phyloP scores from a whole-genome alignment of 2,797 vertebrate species.

The Tokudaia tokunoshimensis region DNA sequence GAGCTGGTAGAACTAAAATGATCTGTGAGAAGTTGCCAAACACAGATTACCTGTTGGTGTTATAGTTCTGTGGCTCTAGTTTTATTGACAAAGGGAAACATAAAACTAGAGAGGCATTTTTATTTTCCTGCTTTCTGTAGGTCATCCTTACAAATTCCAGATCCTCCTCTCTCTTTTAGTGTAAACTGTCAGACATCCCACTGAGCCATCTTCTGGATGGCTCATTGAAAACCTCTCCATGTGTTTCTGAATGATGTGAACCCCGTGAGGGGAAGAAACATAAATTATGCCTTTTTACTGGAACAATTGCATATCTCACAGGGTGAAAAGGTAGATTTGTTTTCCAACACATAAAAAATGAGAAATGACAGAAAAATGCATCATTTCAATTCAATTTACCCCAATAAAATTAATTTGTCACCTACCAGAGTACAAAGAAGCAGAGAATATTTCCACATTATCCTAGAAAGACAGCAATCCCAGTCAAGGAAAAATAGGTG shows the following conservation, averaged over 20 bases:
- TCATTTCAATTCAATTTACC: constrained; percentile 48
- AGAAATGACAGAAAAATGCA: background rate
- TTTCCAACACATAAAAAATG: constrained; percentile 52
- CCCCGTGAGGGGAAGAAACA: constrained; percentile 55
- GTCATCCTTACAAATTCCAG: constrained; percentile 34
- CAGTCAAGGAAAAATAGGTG: background rate
- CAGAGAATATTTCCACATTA: background rate
- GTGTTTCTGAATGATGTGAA: constrained; percentile 75
- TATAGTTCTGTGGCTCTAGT: background rate
- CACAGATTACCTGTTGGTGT: background rate
- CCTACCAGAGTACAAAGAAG: background rate
- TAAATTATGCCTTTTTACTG: constrained; percentile 65
- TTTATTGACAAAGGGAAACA: constrained; percentile 57
- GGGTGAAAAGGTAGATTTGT: constrained; percentile 48
- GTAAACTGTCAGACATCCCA: constrained; percentile 56
- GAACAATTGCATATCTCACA: constrained; percentile 53
- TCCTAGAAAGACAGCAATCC: background rate
- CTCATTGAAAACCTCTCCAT: constrained; percentile 65
- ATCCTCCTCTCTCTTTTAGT: constrained; percentile 61
- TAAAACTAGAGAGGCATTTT: constrained; percentile 33
- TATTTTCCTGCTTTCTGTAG: constrained; percentile 25
- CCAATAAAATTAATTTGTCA: constrained; percentile 46
- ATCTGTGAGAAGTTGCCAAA: constrained; percentile 21
- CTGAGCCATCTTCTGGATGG: constrained; percentile 34
- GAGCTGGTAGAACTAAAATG: constrained; percentile 41